Evolutionary conservation across 2,888 invertebrate species (phyloP).

Genomic region (Coenonympha arcania): DNA sequence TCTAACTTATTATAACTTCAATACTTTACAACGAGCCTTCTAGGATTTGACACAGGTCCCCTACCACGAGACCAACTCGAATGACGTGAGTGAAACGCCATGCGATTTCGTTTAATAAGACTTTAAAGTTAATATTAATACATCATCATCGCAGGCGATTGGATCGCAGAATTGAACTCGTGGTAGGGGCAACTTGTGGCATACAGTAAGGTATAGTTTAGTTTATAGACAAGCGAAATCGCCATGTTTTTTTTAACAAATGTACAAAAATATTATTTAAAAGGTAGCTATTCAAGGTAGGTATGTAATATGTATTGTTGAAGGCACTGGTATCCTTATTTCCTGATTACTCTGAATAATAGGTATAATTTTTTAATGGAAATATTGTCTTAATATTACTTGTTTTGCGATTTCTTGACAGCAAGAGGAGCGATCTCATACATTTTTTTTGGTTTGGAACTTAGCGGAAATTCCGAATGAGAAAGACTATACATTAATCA

Average conservation of each 20-base stretch:
- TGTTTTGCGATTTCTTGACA: conserved; percentile 50
- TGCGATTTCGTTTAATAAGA: conserved; percentile 27
- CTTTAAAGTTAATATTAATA: too few relatives aligned
- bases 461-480: conserved; percentile 61
- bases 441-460: conserved; percentile 63
- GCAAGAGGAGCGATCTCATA: conserved; percentile 47
- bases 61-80: conserved; percentile 32
- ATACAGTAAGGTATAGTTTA: too few relatives aligned
- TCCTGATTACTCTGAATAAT: conserved; percentile 46
- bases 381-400: conserved; percentile 38
- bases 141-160: conserved; percentile 25
- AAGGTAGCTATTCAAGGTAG: conserved; percentile 57
- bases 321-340: conserved; percentile 70
- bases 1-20: conserved; percentile 47
- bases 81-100: conserved; percentile 26
- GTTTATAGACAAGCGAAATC: conserved; percentile 45
- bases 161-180: conserved; percentile 29
- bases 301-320: conserved; percentile 71
- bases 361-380: conserved; percentile 33
- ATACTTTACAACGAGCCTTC: conserved; percentile 55
- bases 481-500: conserved; percentile 61
- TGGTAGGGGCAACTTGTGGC: conserved; percentile 30
- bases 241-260: conserved; percentile 48
- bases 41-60: conserved; percentile 39
- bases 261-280: conserved; percentile 68